Base-by-base conservation (phyloP, 1,140 invertebrate species). In the Eciton burchellii region DNA sequence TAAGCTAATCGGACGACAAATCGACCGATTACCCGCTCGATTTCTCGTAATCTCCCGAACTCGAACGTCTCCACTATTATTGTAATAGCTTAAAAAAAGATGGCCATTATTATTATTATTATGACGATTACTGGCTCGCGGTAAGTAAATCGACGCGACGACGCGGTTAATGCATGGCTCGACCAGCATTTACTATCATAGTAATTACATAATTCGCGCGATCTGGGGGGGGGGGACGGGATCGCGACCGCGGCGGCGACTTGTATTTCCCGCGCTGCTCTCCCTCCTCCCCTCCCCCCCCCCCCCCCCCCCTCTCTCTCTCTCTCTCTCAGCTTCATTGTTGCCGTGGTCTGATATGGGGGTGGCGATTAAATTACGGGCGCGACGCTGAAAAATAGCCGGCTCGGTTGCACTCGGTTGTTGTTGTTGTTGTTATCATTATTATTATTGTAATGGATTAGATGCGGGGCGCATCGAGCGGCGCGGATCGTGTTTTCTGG, bases 1-100 rank as follows among this genome's bases (percentile, higher is more conserved):
- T 79, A 79, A 79, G 49, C 21, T 73, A 29, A 79, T 68, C 63
- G 56, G n/a, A 11, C n/a, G 74, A 56, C 24, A 45, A 76, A 54
- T 76, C 59, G 52, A 29, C 41, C 45, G 41, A 14, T 60, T 14
- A 60, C 47, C 5, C 19, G 47, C 54, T 66, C 72, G 41, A 59
- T 72, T n/a, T 26, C 68, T 71, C n/a, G 24, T 21, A 1, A 11
- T 29, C 29, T 41, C 63, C 35, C 0, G 19, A 35, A 54, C 14
- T 29, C 9, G 12, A 21, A 60, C 6, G 1, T 14, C 11, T n/a
- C n/a, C n/a, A n/a, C n/a, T 12, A 21, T 63, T 49, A n/a, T 62
- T 21, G 5, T 35, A 52, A 74, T 9, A 29, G 12, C 2, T 21
- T 19, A 12, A n/a, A 29, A 63, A 26, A 16, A 73, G 41, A 54